phyloP scores from a whole-genome alignment of 2,113 vertebrate species.

The Chionodraco myersi region DNA sequence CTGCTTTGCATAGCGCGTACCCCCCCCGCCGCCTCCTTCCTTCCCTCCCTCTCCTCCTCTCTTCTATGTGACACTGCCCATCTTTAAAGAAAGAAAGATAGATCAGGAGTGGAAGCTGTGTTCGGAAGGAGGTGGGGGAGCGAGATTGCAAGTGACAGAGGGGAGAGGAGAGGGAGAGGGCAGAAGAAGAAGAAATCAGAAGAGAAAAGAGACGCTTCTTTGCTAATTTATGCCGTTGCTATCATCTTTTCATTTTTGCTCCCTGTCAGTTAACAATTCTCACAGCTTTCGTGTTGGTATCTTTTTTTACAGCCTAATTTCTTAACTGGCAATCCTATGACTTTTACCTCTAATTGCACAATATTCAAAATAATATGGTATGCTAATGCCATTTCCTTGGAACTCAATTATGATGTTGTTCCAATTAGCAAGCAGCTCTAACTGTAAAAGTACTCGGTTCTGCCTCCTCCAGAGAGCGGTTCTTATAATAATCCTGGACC shows the following conservation, averaged over 20 bases:
- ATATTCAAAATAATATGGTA: conserved; percentile 21
- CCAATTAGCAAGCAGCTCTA: conserved; percentile 65
- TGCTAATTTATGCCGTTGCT: conserved; percentile 71
- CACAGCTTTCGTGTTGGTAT: conserved; percentile 32
- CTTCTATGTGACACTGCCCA: conserved; percentile 88
- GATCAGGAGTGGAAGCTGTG: conserved; percentile 67
- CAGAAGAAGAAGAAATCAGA: conserved; percentile 56
- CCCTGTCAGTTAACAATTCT: conserved; percentile 60
- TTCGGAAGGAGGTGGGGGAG: conserved; percentile 36
- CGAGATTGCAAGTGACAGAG: conserved; percentile 70
- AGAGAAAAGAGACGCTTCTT: conserved; percentile 52
- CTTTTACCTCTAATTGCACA: conserved; percentile 55
- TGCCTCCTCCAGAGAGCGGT: conserved; percentile 48
- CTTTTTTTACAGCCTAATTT: conserved; percentile 39
- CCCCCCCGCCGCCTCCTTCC: conserved; percentile 24
- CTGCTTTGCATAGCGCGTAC: conserved; percentile 97
- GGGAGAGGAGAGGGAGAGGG: conserved; percentile 49
- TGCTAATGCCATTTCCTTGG: conserved; percentile 24
- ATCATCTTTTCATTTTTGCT: conserved; percentile 65
- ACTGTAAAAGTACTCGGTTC: conserved; percentile 38
- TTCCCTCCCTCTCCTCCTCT: conserved; percentile 56
- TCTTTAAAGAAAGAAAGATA: conserved; percentile 88
- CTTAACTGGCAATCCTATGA: conserved; percentile 5
- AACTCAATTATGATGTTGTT: conserved; percentile 62
- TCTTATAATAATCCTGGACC: conserved; percentile 72